Evolutionary conservation across 2,797 vertebrate genomes (phyloP).

Genomic region (Enteromius radiatus): DNA sequence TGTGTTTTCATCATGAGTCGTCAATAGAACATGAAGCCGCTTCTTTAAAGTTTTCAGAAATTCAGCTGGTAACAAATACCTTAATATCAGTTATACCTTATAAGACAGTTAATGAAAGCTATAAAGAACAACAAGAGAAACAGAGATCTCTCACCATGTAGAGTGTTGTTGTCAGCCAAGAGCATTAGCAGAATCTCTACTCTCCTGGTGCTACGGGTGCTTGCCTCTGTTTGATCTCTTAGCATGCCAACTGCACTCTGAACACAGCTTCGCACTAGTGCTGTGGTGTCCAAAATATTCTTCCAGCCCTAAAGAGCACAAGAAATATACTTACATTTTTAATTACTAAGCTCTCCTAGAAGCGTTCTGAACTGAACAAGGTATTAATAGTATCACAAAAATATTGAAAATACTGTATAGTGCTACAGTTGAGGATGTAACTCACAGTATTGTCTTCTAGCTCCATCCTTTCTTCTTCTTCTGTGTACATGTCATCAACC

Average conservation of each 20-base stretch:
- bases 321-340: background rate
- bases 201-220: slow-evolving; percentile 79
- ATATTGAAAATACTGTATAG: background rate
- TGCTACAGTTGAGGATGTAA: slow-evolving; percentile 19
- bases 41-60: slow-evolving; percentile 83
- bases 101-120: slow-evolving; percentile 15
- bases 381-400: background rate
- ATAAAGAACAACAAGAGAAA: background rate
- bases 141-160: slow-evolving; percentile 71
- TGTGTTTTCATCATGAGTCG: slow-evolving; percentile 75
- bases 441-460: slow-evolving; percentile 67
- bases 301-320: slow-evolving; percentile 58
- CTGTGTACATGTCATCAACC: slow-evolving; percentile 69
- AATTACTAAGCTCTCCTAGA: background rate
- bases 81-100: slow-evolving; percentile 3
- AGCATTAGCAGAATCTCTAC: slow-evolving; percentile 87
- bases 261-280: slow-evolving; percentile 88
- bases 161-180: slow-evolving; percentile 70
- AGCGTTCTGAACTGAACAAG: background rate
- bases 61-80: slow-evolving; percentile 69
- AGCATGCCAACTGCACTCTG: slow-evolving; percentile 91
- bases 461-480: slow-evolving; percentile 59
- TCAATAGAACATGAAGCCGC: slow-evolving; percentile 81
- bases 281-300: slow-evolving; percentile 84
- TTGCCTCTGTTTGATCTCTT: slow-evolving; percentile 76